Conservation (phyloP, 1,140 invertebrate species). For the Meloidogyne exigua region DNA sequence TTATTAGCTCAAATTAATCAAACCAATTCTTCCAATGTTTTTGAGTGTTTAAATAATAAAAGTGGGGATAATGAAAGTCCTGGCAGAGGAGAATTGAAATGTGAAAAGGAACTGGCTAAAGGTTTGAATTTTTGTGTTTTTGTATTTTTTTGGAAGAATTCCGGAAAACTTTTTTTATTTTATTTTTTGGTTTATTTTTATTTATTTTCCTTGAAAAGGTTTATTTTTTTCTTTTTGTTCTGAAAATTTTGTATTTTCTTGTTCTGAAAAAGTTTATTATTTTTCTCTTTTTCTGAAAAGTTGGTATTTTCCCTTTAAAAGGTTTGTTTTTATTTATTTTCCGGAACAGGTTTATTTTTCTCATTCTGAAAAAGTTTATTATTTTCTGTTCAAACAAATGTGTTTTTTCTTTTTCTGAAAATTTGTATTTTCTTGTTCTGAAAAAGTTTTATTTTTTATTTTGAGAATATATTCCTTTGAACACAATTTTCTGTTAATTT, state of each 20-base stretch:
- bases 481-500: background rate
- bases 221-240: too few relatives aligned
- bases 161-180: too few relatives aligned
- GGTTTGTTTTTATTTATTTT: too few relatives aligned
- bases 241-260: background rate
- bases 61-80: too few relatives aligned
- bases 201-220: too few relatives aligned
- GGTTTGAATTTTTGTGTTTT: background rate
- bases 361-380: too few relatives aligned
- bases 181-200: too few relatives aligned
- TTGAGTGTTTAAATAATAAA: slow-evolving; percentile 8
- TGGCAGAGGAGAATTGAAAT: background rate
- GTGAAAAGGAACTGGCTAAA: slow-evolving; percentile 21
- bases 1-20: slow-evolving; percentile 49
- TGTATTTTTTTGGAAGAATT: background rate
- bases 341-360: too few relatives aligned
- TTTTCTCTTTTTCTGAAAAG: too few relatives aligned
- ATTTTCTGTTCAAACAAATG: too few relatives aligned
- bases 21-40: slow-evolving; percentile 18
- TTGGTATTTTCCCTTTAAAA: too few relatives aligned
- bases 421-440: background rate
- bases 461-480: background rate
- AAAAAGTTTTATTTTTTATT: slow-evolving; percentile 6
- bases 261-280: slow-evolving; percentile 6
- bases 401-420: too few relatives aligned